Evolutionary conservation across 1,140 invertebrate genomes (phyloP).

Genomic region (Drosophila azteca): DNA sequence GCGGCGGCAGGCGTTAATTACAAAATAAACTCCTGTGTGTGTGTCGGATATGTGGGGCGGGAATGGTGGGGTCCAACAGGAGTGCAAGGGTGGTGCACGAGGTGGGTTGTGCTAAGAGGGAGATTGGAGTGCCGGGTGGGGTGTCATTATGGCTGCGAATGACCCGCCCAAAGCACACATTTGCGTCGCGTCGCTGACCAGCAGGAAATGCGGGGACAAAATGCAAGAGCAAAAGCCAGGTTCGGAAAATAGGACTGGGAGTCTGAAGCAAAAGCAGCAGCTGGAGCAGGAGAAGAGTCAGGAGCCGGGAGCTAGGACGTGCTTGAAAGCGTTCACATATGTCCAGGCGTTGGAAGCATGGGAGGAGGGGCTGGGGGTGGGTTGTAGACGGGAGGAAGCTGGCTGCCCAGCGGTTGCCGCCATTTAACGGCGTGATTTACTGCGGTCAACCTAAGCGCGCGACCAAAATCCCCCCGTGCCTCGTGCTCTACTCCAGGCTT

Average conservation of each 20-base stretch:
- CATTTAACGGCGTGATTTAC: slow-evolving; percentile 83
- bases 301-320: slow-evolving; percentile 16
- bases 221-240: slow-evolving; percentile 49
- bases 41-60: slow-evolving; percentile 13
- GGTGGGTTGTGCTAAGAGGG: slow-evolving; percentile 1
- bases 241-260: neutral
- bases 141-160: slow-evolving; percentile 79
- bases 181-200: slow-evolving; percentile 73
- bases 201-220: slow-evolving; percentile 81
- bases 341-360: slow-evolving; percentile 9
- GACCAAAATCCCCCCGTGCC: slow-evolving; percentile 20
- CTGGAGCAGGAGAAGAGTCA: slow-evolving; percentile 21
- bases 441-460: slow-evolving; percentile 67
- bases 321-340: slow-evolving; percentile 55
- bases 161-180: slow-evolving; percentile 80
- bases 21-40: slow-evolving; percentile 80
- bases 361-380: neutral
- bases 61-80: neutral
- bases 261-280: neutral
- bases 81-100: neutral
- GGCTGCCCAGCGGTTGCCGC: slow-evolving; percentile 61
- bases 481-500: neutral
- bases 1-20: slow-evolving; percentile 81
- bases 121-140: slow-evolving; percentile 21
- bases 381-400: neutral